Percentiles rank a stretch among this genome's conserved stretches.
phyloP scores from a whole-genome alignment of 2,888 invertebrate species.

The Oasisia sp. region DNA sequence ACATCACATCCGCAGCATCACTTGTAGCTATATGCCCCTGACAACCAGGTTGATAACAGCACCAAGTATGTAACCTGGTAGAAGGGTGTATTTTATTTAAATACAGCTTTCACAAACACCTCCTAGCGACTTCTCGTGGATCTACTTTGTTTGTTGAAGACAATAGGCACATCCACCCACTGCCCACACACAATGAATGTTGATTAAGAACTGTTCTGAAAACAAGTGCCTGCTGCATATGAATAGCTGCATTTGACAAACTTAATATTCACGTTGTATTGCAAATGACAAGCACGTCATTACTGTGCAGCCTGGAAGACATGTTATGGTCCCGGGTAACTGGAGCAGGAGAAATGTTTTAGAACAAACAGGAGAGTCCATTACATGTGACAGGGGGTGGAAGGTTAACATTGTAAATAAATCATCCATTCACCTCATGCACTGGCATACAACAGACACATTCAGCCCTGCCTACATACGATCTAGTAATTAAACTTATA shows the following conservation, averaged over 20 bases:
- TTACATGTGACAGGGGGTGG: neutral
- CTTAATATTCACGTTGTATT: too few species aligned
- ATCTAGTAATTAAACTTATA: neutral
- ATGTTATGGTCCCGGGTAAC: neutral
- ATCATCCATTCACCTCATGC: neutral
- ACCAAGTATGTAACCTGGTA: too few species aligned
- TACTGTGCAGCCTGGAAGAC: neutral
- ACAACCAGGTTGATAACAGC: too few species aligned
- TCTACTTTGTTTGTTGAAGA: neutral
- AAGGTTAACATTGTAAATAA: neutral
- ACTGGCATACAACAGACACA: neutral
- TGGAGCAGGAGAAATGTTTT: neutral
- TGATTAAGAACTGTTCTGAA: neutral
- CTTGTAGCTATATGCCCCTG: too few species aligned
- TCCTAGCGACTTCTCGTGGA: neutral
- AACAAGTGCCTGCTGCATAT: neutral
- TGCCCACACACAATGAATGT: neutral
- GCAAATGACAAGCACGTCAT: neutral
- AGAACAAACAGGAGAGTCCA: neutral
- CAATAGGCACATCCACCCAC: neutral
- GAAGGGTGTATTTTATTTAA: neutral
- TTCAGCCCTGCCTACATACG: neutral
- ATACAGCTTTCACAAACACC: neutral
- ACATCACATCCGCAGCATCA: too few species aligned
- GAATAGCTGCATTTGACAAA: neutral